phyloP scores from a whole-genome alignment of 2,888 invertebrate species.

The Zygothrica quintamaculata region DNA sequence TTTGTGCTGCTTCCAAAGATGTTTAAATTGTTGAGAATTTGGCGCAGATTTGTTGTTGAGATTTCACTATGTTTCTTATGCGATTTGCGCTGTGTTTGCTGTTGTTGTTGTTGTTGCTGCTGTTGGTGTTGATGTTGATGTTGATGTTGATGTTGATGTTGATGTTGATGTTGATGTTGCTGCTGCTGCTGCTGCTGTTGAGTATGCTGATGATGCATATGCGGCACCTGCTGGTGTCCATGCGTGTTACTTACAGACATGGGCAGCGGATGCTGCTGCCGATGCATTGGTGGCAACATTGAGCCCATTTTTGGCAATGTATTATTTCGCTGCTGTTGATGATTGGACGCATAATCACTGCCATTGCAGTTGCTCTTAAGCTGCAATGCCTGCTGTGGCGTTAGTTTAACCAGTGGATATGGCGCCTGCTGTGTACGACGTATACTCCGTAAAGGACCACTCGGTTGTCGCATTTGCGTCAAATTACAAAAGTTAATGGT shows the following conservation, averaged over 20 bases:
- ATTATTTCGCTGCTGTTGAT: slow-evolving; percentile 67
- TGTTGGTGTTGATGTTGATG: slow-evolving; percentile 51
- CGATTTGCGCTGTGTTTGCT: slow-evolving; percentile 57
- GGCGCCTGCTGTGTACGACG: slow-evolving; percentile 92
- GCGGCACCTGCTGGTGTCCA: slow-evolving; percentile 43
- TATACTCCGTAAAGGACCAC: slow-evolving; percentile 89
- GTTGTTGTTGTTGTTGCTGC: slow-evolving; percentile 45
- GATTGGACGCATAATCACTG: slow-evolving; percentile 75
- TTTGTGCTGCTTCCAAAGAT: slow-evolving; percentile 87
- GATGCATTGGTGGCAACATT: slow-evolving; percentile 60
- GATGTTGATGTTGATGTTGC: slow-evolving; percentile 48
- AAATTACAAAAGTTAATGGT: slow-evolving; percentile 91
- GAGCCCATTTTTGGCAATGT: slow-evolving; percentile 81
- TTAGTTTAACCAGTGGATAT: slow-evolving; percentile 91
- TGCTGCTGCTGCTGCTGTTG: slow-evolving; percentile 56
- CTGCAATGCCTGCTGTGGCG: slow-evolving; percentile 83
- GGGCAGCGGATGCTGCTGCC: slow-evolving; percentile 71
- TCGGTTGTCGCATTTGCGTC: slow-evolving; percentile 90
- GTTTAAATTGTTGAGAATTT: slow-evolving; percentile 92
- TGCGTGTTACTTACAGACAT: slow-evolving; percentile 40
- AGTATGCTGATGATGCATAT: slow-evolving; percentile 23
- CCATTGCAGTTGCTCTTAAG: slow-evolving; percentile 67
- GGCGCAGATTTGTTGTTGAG: slow-evolving; percentile 88
- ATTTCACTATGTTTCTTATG: slow-evolving; percentile 82
- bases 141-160: slow-evolving; percentile 42